phyloP scores from a whole-genome alignment of 2,113 vertebrate genomes.

The Datnioides undecimradiatus region DNA sequence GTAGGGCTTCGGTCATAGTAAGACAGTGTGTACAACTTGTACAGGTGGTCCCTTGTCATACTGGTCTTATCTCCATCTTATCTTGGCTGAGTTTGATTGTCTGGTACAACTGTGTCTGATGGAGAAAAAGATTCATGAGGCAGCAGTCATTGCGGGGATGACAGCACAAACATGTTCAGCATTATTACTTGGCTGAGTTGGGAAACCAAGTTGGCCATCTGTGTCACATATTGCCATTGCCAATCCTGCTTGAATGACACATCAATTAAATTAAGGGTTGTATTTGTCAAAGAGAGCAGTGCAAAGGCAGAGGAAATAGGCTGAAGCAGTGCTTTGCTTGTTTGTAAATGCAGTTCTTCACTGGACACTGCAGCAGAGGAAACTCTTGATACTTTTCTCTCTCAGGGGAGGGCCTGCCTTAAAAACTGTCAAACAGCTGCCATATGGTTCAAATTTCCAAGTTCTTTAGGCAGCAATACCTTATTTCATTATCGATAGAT shows the following conservation, averaged over 20 bases:
- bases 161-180: conserved; percentile 39
- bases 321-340: not conserved
- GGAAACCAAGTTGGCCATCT: conserved; percentile 37
- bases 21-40: conserved; percentile 17
- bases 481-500: not conserved
- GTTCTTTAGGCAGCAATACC: not conserved
- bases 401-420: not conserved
- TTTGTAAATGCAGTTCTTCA: not conserved
- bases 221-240: conserved; percentile 23
- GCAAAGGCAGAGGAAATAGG: conserved; percentile 2
- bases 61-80: not conserved
- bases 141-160: conserved; percentile 34
- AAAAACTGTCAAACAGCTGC: not conserved
- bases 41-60: not conserved
- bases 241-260: conserved; percentile 54
- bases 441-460: not conserved
- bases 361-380: not conserved
- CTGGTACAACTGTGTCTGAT: conserved; percentile 23
- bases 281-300: conserved; percentile 35
- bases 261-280: conserved; percentile 57
- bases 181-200: conserved; percentile 41
- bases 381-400: not conserved
- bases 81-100: conserved; percentile 6
- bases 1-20: not conserved
- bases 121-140: conserved; percentile 32